Evolutionary conservation across 2,797 vertebrate genomes (phyloP).

Genomic region (Delichon dasypus): DNA sequence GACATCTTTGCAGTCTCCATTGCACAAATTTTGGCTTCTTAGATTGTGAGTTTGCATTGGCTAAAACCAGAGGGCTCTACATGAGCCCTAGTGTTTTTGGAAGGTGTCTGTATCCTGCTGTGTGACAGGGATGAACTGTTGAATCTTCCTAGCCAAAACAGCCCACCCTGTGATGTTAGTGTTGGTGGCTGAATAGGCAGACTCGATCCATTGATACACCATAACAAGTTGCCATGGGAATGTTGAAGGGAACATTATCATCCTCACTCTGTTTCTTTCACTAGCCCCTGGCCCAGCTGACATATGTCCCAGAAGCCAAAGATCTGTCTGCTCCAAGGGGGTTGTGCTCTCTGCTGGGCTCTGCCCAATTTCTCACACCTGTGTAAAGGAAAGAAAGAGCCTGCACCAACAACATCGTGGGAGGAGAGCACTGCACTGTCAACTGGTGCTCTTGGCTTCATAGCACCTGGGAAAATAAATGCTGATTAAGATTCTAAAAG

Average conservation of each 20-base stretch:
- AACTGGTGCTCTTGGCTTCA: neutral
- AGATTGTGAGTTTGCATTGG: neutral
- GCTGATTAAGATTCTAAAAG: neutral
- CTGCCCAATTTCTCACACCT: neutral
- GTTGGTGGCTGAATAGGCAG: neutral
- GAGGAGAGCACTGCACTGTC: neutral
- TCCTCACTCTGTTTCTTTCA: neutral
- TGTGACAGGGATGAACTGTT: neutral
- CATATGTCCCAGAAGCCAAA: neutral
- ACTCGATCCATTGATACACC: neutral
- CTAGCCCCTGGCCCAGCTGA: neutral
- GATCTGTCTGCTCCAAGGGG: neutral
- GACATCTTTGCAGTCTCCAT: neutral
- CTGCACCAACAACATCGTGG: fast-evolving
- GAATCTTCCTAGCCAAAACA: neutral
- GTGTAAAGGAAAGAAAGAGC: neutral
- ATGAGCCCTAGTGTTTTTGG: neutral
- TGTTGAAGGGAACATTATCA: neutral
- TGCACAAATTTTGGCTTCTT: neutral
- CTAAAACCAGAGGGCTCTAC: neutral
- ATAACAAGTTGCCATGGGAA: neutral
- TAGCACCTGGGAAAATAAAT: neutral
- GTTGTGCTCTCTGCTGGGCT: neutral
- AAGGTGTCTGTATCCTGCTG: neutral
- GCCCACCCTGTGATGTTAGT: fast-evolving